These are phyloP conservation scores for Drepana arcuata DNA, from an alignment of 1,140 invertebrate genomes.

Conservation along the genomic window DNA sequence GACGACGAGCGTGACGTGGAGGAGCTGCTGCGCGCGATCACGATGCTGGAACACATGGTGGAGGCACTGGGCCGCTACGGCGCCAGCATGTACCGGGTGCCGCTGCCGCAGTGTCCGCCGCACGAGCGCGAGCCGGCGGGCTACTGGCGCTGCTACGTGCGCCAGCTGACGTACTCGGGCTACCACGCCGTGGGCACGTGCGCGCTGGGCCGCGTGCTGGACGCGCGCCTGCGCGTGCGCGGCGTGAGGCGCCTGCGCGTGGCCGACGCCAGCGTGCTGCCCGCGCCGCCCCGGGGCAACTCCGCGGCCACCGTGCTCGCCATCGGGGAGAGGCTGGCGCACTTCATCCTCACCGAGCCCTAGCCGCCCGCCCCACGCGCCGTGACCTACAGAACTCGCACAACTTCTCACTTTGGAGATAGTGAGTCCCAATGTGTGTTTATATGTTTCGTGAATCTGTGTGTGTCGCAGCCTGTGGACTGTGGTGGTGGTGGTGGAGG, in stretches of 20 bases:
- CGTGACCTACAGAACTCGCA: too few species aligned
- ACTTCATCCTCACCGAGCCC: too few species aligned
- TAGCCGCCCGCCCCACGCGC: too few species aligned
- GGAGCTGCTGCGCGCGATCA: constrained; percentile 73
- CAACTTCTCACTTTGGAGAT: too few species aligned
- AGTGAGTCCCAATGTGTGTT: too few species aligned
- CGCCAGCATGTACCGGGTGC: constrained; percentile 19
- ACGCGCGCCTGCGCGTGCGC: constrained; percentile 41
- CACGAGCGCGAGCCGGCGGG: constrained; percentile 8
- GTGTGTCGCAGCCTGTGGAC: too few species aligned
- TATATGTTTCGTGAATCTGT: too few species aligned
- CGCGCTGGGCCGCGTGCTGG: constrained; percentile 28
- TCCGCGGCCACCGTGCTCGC: constrained; percentile 44
- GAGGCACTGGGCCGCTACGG: constrained; percentile 69
- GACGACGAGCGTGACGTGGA: constrained; percentile 74
- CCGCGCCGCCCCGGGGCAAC: constrained; percentile 44
- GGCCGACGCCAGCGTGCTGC: constrained; percentile 60
- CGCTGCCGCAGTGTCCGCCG: constrained; percentile 19
- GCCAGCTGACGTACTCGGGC: constrained; percentile 54
- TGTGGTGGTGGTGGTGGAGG: too few species aligned
- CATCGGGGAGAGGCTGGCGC: constrained; percentile 73
- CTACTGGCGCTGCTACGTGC: constrained; percentile 62
- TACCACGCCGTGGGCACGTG: constrained; percentile 62
- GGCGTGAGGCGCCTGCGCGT: constrained; percentile 54
- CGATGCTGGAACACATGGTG: constrained; percentile 69